Conservation (phyloP, 2,797 vertebrate species). For the Lepilemur ruficaudatus region DNA sequence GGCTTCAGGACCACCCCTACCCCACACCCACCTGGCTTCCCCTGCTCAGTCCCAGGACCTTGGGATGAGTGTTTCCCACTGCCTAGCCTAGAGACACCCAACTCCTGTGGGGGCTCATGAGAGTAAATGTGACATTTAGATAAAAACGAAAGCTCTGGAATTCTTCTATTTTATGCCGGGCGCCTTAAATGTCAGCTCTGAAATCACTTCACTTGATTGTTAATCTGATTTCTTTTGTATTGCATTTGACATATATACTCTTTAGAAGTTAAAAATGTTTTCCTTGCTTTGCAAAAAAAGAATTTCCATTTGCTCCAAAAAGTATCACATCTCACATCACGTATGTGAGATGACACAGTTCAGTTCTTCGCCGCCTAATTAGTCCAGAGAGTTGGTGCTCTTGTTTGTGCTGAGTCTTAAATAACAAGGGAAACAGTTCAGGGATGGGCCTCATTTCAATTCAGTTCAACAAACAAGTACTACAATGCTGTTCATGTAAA, state of each 20-base stretch:
- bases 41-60: neutral
- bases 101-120: neutral
- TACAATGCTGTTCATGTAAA: neutral
- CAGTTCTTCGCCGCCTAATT: neutral
- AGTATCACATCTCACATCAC: neutral
- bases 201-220: neutral
- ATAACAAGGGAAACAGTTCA: neutral
- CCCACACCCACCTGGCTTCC: neutral
- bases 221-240: neutral
- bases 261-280: slow-evolving; percentile 34
- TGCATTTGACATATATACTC: neutral
- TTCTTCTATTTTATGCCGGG: neutral
- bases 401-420: neutral
- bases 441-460: neutral
- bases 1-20: neutral
- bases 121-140: neutral
- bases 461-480: neutral
- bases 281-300: slow-evolving; percentile 14
- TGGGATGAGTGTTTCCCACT: neutral
- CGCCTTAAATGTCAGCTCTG: slow-evolving; percentile 8
- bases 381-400: neutral
- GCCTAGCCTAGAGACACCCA: neutral
- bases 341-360: neutral
- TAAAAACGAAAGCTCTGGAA: slow-evolving; percentile 11
- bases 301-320: neutral